A percentile compares a stretch with the other conserved stretches of the same genome.
Conservation (phyloP, 2,113 vertebrate genomes). For the Motacilla tschutschensis region DNA sequence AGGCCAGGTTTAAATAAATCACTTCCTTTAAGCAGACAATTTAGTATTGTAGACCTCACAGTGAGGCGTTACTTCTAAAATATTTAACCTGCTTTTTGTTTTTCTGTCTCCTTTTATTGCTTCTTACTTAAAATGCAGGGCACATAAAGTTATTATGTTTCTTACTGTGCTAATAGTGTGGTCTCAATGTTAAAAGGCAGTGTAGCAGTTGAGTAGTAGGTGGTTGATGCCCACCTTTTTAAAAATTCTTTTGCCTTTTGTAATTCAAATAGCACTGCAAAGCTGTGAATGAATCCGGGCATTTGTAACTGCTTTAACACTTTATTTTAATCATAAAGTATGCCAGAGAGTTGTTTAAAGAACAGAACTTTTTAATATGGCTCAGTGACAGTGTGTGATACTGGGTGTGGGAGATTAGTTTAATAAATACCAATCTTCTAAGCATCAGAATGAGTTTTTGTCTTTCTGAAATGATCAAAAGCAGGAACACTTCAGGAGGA, state of each 20-base stretch:
- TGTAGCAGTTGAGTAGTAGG: not conserved
- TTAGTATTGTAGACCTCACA: not conserved
- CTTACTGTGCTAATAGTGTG: not conserved
- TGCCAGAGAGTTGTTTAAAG: not conserved
- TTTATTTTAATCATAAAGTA: not conserved
- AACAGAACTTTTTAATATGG: not conserved
- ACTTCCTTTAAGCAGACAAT: not conserved
- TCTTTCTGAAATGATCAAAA: slow-evolving; percentile 15
- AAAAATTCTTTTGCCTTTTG: not conserved
- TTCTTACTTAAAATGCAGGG: not conserved
- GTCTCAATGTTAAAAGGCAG: not conserved
- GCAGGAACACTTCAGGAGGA: not conserved
- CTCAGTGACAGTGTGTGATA: not conserved
- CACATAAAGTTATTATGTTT: not conserved
- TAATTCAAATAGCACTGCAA: not conserved
- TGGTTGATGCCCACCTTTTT: not conserved
- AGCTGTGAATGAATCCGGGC: not conserved
- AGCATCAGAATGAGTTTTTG: not conserved
- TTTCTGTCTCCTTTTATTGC: not conserved
- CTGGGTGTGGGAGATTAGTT: not conserved
- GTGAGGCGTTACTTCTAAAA: not conserved
- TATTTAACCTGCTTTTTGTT: slow-evolving; percentile 1
- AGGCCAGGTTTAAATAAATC: slow-evolving; percentile 27
- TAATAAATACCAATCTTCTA: not conserved
- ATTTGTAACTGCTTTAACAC: not conserved